Base-by-base conservation (phyloP, 2,113 vertebrate genomes). In the Dunckerocampus dactyliophorus region DNA sequence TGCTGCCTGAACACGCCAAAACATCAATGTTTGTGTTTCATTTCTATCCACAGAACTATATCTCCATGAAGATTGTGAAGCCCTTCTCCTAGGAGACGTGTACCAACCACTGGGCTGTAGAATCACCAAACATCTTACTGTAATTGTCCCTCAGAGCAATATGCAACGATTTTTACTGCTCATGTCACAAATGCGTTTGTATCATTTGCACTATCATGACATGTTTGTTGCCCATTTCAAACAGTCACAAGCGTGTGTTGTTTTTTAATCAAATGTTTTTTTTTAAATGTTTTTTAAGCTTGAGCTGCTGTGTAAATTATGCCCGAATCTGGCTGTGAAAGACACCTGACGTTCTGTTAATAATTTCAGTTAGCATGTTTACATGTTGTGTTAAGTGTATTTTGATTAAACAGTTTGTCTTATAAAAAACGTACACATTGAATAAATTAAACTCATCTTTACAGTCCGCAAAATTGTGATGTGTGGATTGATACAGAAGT, bases 31-130 rank as follows among this genome's bases (percentile, higher is more conserved):
- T 17, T 37, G 15, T 53, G 8, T 59, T 15, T 34, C 9, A 57
- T 34, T 20, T 51, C 19, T 51, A 16, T 82, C 53, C 37, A 63
- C 76, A 87, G 96, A 95, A 95, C 84, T 99, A 99, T 76, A 85
- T 99, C 69, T 96, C 96, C 55, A 99, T 99, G 96, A 99, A 98
- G 91, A 98, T 99, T 0, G 93, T 99, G 85, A 94, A 86, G 57
- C 96, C 96, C 15, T 81, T 85, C 51, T 75, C 77, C 15, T 88
- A 56, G 87, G 63, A 12, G 43, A 34, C 31, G 6, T 34, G 31
- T 8, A 8, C 7, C 31, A 34, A 34, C 4, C 66, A 65, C 12
- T n/a, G n/a, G n/a, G n/a, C n/a, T n/a, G n/a, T n/a, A n/a, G n/a
- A n/a, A n/a, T n/a, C n/a, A n/a, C n/a, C n/a, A n/a, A n/a, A n/a